Evolutionary conservation across 2,888 invertebrate species (phyloP), one percentile per base, ranked within the genome.

Genomic region (Pherbina coryleti): DNA sequence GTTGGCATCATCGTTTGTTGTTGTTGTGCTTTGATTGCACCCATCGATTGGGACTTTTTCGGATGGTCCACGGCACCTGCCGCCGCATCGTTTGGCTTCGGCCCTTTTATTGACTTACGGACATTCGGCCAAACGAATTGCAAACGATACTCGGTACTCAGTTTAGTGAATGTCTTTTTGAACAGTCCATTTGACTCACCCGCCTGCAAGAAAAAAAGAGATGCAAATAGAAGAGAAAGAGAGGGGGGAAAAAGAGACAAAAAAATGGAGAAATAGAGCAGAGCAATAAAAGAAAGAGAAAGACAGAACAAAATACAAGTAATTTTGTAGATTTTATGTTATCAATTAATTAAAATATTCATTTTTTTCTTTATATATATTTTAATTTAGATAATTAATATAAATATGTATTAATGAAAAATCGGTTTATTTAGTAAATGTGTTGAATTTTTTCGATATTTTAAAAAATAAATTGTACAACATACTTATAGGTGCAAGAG

Each of bases 51-150:
- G 85, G 96, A 96, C 91, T 96, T 96, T 90, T 95, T 91, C 31
- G 96, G 96, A 82, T 90, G 88, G 82, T 90, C 90, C 57, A 91
- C 90, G 82, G 90, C 90, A 85, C 92, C 92, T 82, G 90, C 90
- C 55, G 91, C 90, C 82, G 90, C 90, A 84, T 92, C 92, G 86
- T 93, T 91, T 84, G 91, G 90, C 85, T 89, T 90, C 89, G 89
- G 89, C 89, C 90, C 90, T 86, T 88, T 88, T 84, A 88, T 86
- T 86, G 75, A 75, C 55, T 87, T 88, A 84, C 89, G 89, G 86
- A 88, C 90, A 88, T 91, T 91, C 82, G 96, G 96, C 96, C 96
- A 96, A 84, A 96, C 96, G 91, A 95, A 96, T 92, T 96, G 96
- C 90, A 96, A 93, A 85, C 95, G 93, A 91, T 96, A 96, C 91